Evolutionary conservation across 2,888 invertebrate species (phyloP).

Genomic region (Trichogramma evanescens): DNA sequence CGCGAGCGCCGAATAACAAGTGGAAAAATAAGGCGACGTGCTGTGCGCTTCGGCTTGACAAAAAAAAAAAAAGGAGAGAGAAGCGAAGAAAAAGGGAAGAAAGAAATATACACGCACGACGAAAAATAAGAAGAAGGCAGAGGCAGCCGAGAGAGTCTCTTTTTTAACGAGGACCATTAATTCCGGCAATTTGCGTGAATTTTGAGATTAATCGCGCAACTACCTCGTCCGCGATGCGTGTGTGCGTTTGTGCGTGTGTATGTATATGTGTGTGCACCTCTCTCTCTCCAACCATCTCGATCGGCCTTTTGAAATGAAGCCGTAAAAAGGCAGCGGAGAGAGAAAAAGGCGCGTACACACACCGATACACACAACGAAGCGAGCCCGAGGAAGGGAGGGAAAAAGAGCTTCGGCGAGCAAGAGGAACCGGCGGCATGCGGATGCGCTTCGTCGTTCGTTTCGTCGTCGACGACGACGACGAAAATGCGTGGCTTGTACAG

Average conservation of each 20-base stretch:
- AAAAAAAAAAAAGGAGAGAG: constrained; percentile 1
- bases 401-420: constrained; percentile 1
- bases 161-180: constrained; percentile 13
- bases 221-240: neutral
- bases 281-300: no score
- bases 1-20: no score
- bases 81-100: neutral
- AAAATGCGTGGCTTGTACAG: no score
- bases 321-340: constrained; percentile 10
- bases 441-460: no score
- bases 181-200: constrained; percentile 10
- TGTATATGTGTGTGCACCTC: no score
- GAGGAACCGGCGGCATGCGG: neutral
- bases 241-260: no score
- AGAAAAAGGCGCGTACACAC: neutral
- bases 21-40: no score
- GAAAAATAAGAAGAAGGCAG: neutral
- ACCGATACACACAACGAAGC: no score
- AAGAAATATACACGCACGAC: neutral
- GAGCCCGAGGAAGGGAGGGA: constrained; percentile 5
- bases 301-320: constrained; percentile 4
- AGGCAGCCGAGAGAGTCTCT: neutral
- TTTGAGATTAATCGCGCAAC: constrained; percentile 8
- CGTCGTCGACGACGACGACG: no score
- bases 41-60: neutral